Base-by-base conservation (phyloP, 2,113 vertebrate species). In the Panthera tigris region DNA sequence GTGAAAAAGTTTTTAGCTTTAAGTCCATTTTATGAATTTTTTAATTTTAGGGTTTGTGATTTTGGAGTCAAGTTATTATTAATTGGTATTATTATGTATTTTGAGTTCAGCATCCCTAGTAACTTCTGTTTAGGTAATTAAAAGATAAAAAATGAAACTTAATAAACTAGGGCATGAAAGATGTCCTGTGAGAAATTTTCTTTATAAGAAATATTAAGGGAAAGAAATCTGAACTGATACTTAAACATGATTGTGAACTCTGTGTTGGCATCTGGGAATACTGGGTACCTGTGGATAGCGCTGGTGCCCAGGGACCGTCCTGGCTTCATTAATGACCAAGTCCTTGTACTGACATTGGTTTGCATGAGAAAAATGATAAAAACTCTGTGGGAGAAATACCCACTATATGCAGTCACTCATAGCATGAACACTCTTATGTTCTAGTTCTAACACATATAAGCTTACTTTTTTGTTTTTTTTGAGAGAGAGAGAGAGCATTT, bases 91-190 rank as follows among this genome's bases (percentile, higher is more conserved):
- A 10, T 69, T 96, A n/a, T 33, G 78, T 41, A 83, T 92, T 57
- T 92, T 74, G 27, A 84, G 63, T 65, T 83, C 14, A 69, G 61
- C 4, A 63, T 76, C 18, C 6, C 41, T 94, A 85, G 25, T 68
- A 63, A 87, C 48, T 82, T 90, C 25, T 91, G 5, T 90, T 74
- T 94, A 85, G 45, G 81, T 0, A 94, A 65, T 25, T 84, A n/a
- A 90, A 80, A 93, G 76, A 73, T 79, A n/a, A 92, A 84, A 93
- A 81, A 82, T 82, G 41, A 74, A 71, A 55, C 45, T 55, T 92
- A 80, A 65, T 87, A 80, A 48, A 68, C 45, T 65, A 50, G n/a
- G 14, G 9, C 55, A 55, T 85, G 68, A 92, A 96, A 50, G 8
- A 52, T 83, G 18, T 65, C 36, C 12, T 48, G 25, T 83, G 14